Evolutionary conservation across 1,140 invertebrate genomes (phyloP).

Genomic region (Macrobrachium rosenbergii): DNA sequence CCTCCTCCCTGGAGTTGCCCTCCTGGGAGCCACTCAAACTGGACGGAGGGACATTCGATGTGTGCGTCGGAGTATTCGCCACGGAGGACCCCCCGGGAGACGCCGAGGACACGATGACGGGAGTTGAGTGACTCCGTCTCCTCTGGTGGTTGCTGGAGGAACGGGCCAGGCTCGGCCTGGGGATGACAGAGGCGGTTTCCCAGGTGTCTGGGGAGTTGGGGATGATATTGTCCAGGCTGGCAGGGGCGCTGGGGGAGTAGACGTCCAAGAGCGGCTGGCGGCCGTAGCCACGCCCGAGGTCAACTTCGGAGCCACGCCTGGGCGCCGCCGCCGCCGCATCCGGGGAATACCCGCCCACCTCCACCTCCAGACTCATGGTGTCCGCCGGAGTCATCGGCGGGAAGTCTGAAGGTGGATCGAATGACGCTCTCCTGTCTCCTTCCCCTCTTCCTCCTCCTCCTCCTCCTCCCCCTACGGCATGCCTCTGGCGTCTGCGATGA

Average conservation of each 20-base stretch:
- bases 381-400: neutral
- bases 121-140: neutral
- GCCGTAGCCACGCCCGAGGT: neutral
- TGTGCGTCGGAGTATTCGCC: no score
- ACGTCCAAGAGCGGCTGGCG: neutral
- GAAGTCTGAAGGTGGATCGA: neutral
- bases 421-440: no score
- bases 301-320: no score
- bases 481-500: neutral
- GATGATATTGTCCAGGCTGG: neutral
- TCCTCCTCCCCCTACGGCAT: neutral
- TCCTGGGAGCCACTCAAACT: no score
- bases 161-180: neutral
- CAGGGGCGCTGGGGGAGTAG: slow-evolving; percentile 10
- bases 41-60: no score
- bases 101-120: no score
- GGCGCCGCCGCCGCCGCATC: neutral
- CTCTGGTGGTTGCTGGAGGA: neutral
- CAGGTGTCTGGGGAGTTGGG: neutral
- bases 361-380: slow-evolving; percentile 38
- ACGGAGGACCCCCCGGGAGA: no score
- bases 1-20: no score
- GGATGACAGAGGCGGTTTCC: neutral
- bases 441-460: no score
- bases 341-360: slow-evolving; percentile 39